Evolutionary conservation across 1,140 invertebrate species (phyloP), one percentile per base, ranked within the genome.

Genomic region (Eciton burchellii): DNA sequence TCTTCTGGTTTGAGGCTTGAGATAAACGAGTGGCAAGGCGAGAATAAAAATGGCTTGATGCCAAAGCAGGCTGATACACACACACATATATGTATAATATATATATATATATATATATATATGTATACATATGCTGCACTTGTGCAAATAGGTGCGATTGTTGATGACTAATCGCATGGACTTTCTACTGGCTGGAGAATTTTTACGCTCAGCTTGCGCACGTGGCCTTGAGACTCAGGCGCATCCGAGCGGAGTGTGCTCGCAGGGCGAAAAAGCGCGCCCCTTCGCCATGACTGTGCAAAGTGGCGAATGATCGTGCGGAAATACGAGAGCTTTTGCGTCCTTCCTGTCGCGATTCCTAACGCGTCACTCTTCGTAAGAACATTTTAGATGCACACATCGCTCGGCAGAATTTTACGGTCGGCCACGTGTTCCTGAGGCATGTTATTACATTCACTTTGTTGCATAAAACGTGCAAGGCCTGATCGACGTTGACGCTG

Each of bases 121-220:
- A 4, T 29, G n/a, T 16, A 19, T n/a, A 9, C 19, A 47, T 9
- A 65, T 3, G 16, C 49, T n/a, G 24, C 49, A 54, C 35, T 21
- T 24, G 16, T 41, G 26, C 74, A 56, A 29, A 9, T 16, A 14
- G 16, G 52, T 45, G 56, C 19, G 24, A 81, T 73, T 45, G 63
- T 81, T 74, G 83, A 88, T 88, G 87, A 88, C 83, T 88, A 88
- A 88, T 85, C 83, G 60, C 54, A 56, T 76, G 6, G 2, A 88
- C 87, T 88, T 88, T 88, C 87, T 88, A 88, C 74, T 70, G 41
- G 60, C 19, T 59, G 72, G 73, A 60, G 66, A 43, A 76, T 73
- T 84, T 88, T 87, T 83, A 79, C 63, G 24, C 72, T 59, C 29
- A 59, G 74, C 63, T 79, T 79, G 41, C 63, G 70, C 41, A 29